phyloP scores from a whole-genome alignment of 2,113 vertebrate genomes.

The Chelonoidis abingdonii region DNA sequence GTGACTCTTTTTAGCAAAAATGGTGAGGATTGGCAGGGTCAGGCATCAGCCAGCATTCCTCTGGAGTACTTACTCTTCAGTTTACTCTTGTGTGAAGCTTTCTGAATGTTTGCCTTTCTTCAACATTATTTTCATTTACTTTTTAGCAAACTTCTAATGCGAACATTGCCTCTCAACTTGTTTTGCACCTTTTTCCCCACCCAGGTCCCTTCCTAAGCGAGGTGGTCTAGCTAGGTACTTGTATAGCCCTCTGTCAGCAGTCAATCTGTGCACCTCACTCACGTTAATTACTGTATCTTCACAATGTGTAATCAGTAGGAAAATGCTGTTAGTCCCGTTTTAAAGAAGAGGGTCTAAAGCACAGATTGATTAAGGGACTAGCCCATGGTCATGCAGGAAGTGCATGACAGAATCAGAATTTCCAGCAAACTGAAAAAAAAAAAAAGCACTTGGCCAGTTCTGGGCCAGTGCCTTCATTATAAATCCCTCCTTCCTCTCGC shows the following conservation, averaged over 20 bases:
- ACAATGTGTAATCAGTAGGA: neutral
- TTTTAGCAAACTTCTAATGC: neutral
- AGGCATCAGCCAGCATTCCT: rapidly evolving
- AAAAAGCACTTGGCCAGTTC: neutral
- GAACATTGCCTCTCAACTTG: neutral
- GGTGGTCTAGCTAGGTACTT: neutral
- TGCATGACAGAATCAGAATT: neutral
- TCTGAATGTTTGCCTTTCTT: neutral
- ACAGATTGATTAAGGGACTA: neutral
- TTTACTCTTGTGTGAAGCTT: neutral
- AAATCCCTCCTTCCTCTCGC: neutral
- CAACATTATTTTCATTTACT: neutral
- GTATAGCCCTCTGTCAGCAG: neutral
- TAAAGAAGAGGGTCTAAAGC: neutral
- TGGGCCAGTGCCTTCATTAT: neutral
- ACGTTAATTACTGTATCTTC: neutral
- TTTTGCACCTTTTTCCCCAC: neutral
- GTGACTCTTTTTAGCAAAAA: neutral
- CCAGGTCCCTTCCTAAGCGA: neutral
- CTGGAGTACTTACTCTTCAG: neutral
- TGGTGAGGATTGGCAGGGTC: neutral
- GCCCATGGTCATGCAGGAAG: neutral
- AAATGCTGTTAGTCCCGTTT: neutral
- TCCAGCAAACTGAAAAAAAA: neutral
- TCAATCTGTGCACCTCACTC: neutral